Evolutionary conservation across 2,113 vertebrate species (phyloP).

Genomic region (Bubo blakistoni): DNA sequence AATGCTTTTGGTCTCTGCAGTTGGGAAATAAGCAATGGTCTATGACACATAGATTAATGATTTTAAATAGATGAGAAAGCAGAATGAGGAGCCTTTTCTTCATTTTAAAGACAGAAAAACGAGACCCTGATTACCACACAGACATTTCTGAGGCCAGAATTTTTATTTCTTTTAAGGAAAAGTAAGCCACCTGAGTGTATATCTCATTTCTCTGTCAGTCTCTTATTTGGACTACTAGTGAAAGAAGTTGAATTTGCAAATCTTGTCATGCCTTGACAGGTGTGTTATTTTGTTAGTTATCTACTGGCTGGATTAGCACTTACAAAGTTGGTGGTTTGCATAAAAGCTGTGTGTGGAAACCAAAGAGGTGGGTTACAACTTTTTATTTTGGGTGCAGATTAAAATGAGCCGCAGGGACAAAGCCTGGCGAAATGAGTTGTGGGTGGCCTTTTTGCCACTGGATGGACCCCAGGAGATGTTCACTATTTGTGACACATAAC

Average conservation of each 20-base stretch:
- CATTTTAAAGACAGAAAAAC: background rate
- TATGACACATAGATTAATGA: background rate
- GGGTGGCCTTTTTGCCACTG: background rate
- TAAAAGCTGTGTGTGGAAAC: background rate
- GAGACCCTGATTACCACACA: background rate
- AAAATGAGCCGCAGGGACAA: background rate
- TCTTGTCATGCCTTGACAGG: background rate
- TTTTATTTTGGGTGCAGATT: background rate
- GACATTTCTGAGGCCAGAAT: background rate
- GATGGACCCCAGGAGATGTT: rapidly evolving
- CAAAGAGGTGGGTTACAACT: background rate
- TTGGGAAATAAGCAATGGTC: background rate
- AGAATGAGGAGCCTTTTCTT: background rate
- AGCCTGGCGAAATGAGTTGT: background rate
- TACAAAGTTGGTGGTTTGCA: background rate
- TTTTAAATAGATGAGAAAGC: background rate
- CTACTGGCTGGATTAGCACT: background rate
- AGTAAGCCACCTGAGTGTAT: background rate
- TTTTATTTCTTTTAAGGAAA: background rate
- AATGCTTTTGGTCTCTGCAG: background rate
- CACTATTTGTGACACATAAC: background rate
- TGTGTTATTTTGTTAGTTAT: background rate
- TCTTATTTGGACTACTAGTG: background rate
- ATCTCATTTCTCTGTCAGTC: background rate
- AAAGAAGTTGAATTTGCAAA: background rate